Conservation (phyloP, 2,797 vertebrate species). For the Tauraco hartlaubi region DNA sequence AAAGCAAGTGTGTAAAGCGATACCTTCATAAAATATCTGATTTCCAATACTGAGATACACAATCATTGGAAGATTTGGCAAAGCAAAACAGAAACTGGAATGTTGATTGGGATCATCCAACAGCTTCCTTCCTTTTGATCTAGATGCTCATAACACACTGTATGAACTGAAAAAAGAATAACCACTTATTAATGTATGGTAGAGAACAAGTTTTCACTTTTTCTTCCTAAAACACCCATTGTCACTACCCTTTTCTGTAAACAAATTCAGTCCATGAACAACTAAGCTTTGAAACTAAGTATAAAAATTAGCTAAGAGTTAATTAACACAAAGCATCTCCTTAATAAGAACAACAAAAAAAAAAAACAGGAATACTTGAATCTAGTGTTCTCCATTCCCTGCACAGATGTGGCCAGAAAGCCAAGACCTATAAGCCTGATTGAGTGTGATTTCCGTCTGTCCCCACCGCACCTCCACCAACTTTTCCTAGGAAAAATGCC, state of each 20-base stretch:
- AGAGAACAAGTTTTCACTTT: not conserved
- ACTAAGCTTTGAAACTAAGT: not conserved
- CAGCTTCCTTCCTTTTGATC: not conserved
- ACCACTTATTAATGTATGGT: not conserved
- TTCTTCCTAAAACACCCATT: not conserved
- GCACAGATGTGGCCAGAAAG: not conserved
- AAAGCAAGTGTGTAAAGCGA: not conserved
- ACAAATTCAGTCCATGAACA: not conserved
- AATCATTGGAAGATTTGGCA: constrained; percentile 15
- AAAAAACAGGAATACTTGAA: not conserved
- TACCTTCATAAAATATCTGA: constrained; percentile 12
- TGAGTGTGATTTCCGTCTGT: not conserved
- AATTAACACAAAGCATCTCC: not conserved
- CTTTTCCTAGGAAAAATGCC: not conserved
- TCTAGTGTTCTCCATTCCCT: not conserved
- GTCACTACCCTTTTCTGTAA: not conserved
- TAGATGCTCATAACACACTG: constrained; percentile 83
- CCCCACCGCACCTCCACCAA: not conserved
- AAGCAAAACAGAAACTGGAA: constrained; percentile 55
- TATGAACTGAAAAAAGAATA: constrained; percentile 80
- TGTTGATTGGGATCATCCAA: not conserved
- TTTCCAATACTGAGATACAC: not conserved
- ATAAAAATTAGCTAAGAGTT: not conserved
- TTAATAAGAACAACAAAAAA: not conserved
- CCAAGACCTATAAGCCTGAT: not conserved